Base-by-base conservation (phyloP, 2,888 invertebrate genomes). In the Eucera pruinosa region DNA sequence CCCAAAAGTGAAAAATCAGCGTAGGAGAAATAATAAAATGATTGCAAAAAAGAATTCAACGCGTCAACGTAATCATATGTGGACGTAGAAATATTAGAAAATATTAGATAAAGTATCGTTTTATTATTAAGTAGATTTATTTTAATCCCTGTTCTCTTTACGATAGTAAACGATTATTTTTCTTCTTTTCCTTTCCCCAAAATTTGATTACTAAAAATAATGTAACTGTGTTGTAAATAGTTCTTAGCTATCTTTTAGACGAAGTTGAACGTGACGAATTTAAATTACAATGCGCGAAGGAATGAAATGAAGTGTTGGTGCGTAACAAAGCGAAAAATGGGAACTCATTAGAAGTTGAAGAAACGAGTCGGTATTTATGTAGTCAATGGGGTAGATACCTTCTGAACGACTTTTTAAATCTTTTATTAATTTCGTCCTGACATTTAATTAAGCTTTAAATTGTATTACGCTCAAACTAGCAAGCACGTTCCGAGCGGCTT, bases 181-280 rank as follows among this genome's bases (percentile, higher is more conserved):
- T n/a, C n/a, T n/a, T n/a, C n/a, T n/a, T n/a, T n/a, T n/a, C n/a
- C n/a, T n/a, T n/a, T n/a, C n/a, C n/a, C n/a, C n/a, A n/a, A n/a
- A n/a, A n/a, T n/a, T n/a, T n/a, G n/a, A n/a, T n/a, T n/a, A n/a
- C n/a, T n/a, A n/a, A n/a, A n/a, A n/a, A n/a, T n/a, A n/a, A n/a
- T n/a, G n/a, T n/a, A n/a, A n/a, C n/a, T n/a, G n/a, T n/a, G n/a
- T n/a, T n/a, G 33, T 5, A 7, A 33, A 33, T 33, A 33, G 33
- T 5, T 33, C 33, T 33, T 33, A 33, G 4, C 33, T 33, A 33
- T 3, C 4, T 33, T 33, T 36, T 36, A 36, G 36, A 30, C 48
- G 33, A 67, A 67, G 57, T 41, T 33, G n/a, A 48, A 33, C 23
- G 57, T 67, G 64, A 72, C 61, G 54, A 77, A 41, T 64, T 71